These are phyloP conservation scores for Tethea ocularis DNA, from an alignment of 2,888 invertebrate genomes.

Conservation along the genomic window DNA sequence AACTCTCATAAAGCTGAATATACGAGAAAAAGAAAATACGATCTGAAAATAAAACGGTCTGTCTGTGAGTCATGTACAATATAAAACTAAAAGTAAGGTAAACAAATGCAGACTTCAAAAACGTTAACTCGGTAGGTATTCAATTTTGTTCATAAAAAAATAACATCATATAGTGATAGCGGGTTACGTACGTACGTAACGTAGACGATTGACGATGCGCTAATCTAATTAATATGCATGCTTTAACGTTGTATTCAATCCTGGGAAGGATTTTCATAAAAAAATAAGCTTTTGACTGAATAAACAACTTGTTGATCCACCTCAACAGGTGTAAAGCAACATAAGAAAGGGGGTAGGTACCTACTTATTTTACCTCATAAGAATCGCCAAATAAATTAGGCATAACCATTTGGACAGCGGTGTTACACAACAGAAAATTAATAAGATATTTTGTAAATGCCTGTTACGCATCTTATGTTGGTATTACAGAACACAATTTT, in stretches of 20 bases:
- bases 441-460: slow-evolving; percentile 46
- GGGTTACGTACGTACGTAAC: too few species aligned
- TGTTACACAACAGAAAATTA: slow-evolving; percentile 50
- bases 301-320: neutral
- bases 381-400: neutral
- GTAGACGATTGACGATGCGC: neutral
- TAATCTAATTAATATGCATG: slow-evolving; percentile 13
- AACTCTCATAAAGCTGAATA: slow-evolving; percentile 69
- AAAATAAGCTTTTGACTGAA: neutral
- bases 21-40: slow-evolving; percentile 59
- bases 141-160: slow-evolving; percentile 35
- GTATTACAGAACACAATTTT: slow-evolving; percentile 67
- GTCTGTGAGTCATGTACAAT: slow-evolving; percentile 64
- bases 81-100: slow-evolving; percentile 65
- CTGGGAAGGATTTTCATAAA: neutral
- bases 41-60: slow-evolving; percentile 72
- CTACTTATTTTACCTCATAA: neutral
- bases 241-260: neutral
- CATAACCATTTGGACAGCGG: slow-evolving; percentile 36
- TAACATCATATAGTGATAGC: slow-evolving; percentile 19
- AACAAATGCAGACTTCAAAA: slow-evolving; percentile 60
- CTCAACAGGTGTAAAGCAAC: neutral
- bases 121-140: slow-evolving; percentile 34
- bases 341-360: neutral
- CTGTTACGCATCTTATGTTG: slow-evolving; percentile 58